Base-by-base conservation (phyloP, 1,140 invertebrate genomes). In the Notospermus geniculatus region DNA sequence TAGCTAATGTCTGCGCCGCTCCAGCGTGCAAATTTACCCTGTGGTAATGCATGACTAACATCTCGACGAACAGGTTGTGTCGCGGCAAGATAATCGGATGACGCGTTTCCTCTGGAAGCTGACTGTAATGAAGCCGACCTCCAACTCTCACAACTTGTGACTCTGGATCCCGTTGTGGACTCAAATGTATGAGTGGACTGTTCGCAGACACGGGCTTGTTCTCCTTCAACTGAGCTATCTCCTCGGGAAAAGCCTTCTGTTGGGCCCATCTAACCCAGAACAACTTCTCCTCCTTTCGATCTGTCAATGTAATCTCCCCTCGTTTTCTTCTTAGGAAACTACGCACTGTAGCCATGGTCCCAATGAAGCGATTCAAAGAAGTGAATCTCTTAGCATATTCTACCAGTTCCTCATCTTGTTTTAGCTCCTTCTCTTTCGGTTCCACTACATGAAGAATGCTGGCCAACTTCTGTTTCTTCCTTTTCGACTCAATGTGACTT, bases 371-470 rank as follows among this genome's bases (percentile, higher is more conserved):
- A n/a, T 50, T 19, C 19, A 23, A 50, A 23, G 46, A 50, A 23
- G 4, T 50, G 25, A 23, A 50, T 50, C 46, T 50, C 9, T 50
- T 23, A 5, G n/a, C 25, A 23, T 50, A 50, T 50, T 27, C 25
- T 7, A n/a, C 9, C n/a, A 50, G 46, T 50, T 50, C 46, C n/a
- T 50, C 46, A 23, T 50, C 46, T 27, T n/a, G n/a, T n/a, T n/a
- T n/a, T n/a, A 23, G 25, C n/a, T 50, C n/a, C n/a, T 50, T 50
- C 46, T 36, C 32, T 4, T 36, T 36, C 32, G 15, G 5, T 15
- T 36, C 15, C 15, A 7, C 32, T 15, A 36, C 15, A 36, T 19
- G n/a, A 5, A 50, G n/a, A 5, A 50, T n/a, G n/a, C n/a, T 4
- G 4, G 46, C 19, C 46, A 50, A 50, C 46, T 27, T 50, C 25